phyloP scores from a whole-genome alignment of 2,888 invertebrate species.

The Amphipoea lucens region DNA sequence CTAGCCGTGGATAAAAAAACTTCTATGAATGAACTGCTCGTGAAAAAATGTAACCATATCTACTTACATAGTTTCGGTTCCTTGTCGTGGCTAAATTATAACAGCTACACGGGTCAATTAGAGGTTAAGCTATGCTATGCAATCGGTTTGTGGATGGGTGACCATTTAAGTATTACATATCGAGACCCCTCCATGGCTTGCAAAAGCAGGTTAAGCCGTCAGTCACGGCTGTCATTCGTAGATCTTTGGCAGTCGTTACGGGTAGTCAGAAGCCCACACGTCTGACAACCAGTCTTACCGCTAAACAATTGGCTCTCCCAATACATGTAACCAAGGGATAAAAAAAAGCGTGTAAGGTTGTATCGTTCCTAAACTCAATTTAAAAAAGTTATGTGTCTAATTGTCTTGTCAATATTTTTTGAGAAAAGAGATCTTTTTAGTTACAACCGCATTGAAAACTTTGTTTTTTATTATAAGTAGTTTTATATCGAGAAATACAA shows the following conservation, averaged over 20 bases:
- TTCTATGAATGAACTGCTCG: conserved; percentile 25
- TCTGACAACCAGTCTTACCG: neutral
- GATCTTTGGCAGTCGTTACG: neutral
- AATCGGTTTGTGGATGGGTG: neutral
- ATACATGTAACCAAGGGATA: neutral
- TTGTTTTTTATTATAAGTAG: no score
- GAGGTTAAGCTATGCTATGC: neutral
- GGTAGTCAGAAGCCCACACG: no score
- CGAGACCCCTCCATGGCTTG: neutral
- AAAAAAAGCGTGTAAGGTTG: neutral
- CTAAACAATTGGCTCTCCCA: neutral
- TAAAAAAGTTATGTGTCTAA: no score
- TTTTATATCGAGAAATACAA: no score
- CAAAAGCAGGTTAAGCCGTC: neutral
- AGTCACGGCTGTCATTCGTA: no score
- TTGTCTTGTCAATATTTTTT: neutral
- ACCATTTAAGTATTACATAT: neutral
- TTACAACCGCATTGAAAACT: no score
- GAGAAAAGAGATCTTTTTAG: neutral
- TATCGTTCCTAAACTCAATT: no score
- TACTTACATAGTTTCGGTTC: neutral
- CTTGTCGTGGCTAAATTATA: neutral
- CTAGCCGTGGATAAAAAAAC: conserved; percentile 6
- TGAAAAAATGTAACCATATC: neutral
- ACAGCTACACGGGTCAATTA: neutral